Evolutionary conservation across 2,888 invertebrate genomes (phyloP).

Genomic region (Standfussiana lucernea): DNA sequence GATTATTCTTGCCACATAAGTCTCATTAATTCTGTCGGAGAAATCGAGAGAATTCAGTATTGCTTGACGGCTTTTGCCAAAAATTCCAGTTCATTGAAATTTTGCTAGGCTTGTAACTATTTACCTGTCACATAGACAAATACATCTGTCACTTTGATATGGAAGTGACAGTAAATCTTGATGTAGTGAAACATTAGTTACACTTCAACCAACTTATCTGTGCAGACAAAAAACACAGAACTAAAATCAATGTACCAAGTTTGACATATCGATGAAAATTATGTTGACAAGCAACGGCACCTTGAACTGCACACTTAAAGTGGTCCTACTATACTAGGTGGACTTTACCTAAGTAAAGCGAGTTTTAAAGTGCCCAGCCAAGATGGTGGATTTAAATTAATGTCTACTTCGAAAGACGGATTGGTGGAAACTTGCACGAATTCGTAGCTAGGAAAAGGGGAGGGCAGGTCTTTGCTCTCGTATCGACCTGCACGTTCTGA

Average conservation of each 20-base stretch:
- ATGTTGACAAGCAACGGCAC: too few relatives aligned
- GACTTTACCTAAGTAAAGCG: not conserved
- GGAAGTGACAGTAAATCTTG: too few relatives aligned
- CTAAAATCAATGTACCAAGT: too few relatives aligned
- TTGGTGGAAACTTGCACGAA: constrained; percentile 1
- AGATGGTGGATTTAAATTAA: not conserved
- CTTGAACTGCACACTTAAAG: too few relatives aligned
- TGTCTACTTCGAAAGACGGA: constrained; percentile 8
- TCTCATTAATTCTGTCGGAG: not conserved
- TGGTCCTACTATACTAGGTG: not conserved
- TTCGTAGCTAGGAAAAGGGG: not conserved
- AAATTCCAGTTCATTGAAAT: not conserved
- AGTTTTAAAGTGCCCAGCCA: constrained; percentile 8
- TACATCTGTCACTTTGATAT: not conserved
- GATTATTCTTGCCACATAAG: not conserved
- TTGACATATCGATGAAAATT: too few relatives aligned
- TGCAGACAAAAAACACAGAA: too few relatives aligned
- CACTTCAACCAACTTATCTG: too few relatives aligned
- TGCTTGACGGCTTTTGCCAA: not conserved
- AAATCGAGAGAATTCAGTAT: not conserved
- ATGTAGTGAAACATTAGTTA: too few relatives aligned
- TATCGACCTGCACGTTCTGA: constrained; percentile 13
- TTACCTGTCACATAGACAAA: not conserved
- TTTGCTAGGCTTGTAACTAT: not conserved
- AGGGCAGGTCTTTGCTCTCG: constrained; percentile 24